Evolutionary conservation across 2,797 vertebrate genomes (phyloP).

Genomic region (Acestrorhynchus altus): DNA sequence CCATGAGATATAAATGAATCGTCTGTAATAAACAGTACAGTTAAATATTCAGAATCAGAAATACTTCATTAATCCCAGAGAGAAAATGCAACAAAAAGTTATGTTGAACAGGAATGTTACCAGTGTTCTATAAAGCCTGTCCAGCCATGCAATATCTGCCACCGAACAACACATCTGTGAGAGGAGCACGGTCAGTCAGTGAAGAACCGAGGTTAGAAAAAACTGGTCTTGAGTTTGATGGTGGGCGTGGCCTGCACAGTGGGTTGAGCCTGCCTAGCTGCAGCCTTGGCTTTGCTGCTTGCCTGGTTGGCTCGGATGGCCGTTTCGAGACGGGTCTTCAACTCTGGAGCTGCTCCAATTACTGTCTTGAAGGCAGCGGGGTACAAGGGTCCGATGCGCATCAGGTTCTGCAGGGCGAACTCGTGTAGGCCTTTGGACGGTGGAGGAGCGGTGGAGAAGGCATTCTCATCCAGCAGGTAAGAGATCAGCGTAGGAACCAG

Average conservation of each 20-base stretch:
- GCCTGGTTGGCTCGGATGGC: slow-evolving; percentile 94
- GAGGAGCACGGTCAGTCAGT: neutral
- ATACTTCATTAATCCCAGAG: too few relatives aligned
- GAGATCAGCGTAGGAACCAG: slow-evolving; percentile 95
- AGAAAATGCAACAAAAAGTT: too few relatives aligned
- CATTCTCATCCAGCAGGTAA: slow-evolving; percentile 93
- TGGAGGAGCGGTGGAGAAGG: slow-evolving; percentile 84
- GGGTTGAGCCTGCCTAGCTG: slow-evolving; percentile 86
- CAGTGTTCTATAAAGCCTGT: neutral
- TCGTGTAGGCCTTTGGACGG: slow-evolving; percentile 92
- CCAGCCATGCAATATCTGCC: neutral
- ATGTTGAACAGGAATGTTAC: neutral
- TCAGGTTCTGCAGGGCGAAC: slow-evolving; percentile 96
- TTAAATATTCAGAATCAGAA: too few relatives aligned
- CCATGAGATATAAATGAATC: too few relatives aligned
- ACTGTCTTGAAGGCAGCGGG: slow-evolving; percentile 96
- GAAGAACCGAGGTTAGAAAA: slow-evolving; percentile 79
- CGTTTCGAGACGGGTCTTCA: slow-evolving; percentile 93
- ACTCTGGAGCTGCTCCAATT: slow-evolving; percentile 94
- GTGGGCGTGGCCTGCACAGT: slow-evolving; percentile 90
- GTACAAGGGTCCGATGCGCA: slow-evolving; percentile 96
- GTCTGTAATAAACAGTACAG: too few relatives aligned
- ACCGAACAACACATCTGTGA: neutral
- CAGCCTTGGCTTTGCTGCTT: slow-evolving; percentile 90
- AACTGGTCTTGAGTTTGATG: slow-evolving; percentile 98